Percentiles rank a stretch among this genome's conserved stretches.
These are phyloP conservation scores for Chironomus tentans DNA, from an alignment of 2,888 invertebrate species.

Conservation along the genomic window DNA sequence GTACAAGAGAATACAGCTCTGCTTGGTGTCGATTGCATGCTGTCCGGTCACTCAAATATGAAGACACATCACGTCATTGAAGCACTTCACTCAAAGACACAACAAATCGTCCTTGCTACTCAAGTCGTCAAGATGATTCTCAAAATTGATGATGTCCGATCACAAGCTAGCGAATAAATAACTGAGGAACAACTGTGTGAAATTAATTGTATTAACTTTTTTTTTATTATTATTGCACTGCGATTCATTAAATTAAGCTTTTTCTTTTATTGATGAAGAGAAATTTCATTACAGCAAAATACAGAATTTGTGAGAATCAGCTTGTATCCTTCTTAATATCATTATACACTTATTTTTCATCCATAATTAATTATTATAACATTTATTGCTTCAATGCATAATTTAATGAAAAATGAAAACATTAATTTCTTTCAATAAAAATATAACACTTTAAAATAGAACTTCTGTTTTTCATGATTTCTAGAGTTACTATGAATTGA, in stretches of 20 bases:
- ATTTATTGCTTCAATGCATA: background rate
- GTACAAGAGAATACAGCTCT: slow-evolving; percentile 72
- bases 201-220: background rate
- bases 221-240: background rate
- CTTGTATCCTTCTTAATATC: background rate
- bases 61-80: slow-evolving; percentile 91
- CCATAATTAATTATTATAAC: background rate
- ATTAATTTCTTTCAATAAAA: background rate
- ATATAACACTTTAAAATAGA: background rate
- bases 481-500: background rate
- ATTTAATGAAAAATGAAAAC: background rate
- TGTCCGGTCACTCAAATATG: slow-evolving; percentile 78
- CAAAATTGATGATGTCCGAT: slow-evolving; percentile 93
- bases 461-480: background rate
- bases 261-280: too few species aligned
- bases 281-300: too few species aligned
- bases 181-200: too few species aligned
- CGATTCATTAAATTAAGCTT: background rate
- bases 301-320: background rate
- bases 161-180: slow-evolving; percentile 40
- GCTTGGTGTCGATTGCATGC: slow-evolving; percentile 93
- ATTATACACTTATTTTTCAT: background rate
- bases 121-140: slow-evolving; percentile 99
- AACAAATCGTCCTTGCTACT: slow-evolving; percentile 92
- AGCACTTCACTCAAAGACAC: slow-evolving; percentile 92